These are phyloP conservation scores for Lytechinus pictus DNA, from an alignment of 35 echinoderm and acorn worm genomes.

Conservation along the genomic window DNA sequence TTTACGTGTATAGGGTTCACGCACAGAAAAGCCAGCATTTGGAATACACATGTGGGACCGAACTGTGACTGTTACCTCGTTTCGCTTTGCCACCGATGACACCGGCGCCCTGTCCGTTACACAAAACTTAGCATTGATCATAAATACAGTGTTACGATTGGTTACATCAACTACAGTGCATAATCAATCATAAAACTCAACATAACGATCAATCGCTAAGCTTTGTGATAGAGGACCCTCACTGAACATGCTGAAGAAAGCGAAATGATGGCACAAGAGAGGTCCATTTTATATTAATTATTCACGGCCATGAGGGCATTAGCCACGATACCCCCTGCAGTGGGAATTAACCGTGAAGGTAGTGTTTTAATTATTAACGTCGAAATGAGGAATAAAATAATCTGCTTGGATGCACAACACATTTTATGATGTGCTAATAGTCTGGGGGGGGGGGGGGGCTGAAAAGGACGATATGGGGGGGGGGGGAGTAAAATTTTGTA, in stretches of 20 bases:
- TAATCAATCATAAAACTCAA: no score
- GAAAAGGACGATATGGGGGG: no score
- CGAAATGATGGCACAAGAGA: background rate
- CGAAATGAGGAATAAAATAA: background rate
- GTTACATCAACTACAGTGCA: no score
- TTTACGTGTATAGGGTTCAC: background rate
- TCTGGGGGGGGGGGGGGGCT: background rate
- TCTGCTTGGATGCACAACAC: background rate
- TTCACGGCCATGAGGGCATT: background rate
- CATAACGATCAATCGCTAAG: no score
- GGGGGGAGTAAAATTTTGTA: no score
- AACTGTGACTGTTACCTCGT: background rate
- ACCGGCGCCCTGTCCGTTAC: background rate
- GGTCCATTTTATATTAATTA: background rate
- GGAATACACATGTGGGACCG: background rate
- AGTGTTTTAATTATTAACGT: constrained; percentile 3
- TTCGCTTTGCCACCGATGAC: background rate
- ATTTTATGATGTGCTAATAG: background rate
- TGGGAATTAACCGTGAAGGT: background rate
- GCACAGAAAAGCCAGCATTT: background rate
- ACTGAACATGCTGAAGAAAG: background rate
- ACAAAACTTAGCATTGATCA: no score
- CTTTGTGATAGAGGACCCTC: no score
- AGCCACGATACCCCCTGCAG: background rate
- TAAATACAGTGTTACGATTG: no score